These are phyloP conservation scores for Uropsilus gracilis DNA, from an alignment of 2,113 vertebrate genomes.

Conservation along the genomic window DNA sequence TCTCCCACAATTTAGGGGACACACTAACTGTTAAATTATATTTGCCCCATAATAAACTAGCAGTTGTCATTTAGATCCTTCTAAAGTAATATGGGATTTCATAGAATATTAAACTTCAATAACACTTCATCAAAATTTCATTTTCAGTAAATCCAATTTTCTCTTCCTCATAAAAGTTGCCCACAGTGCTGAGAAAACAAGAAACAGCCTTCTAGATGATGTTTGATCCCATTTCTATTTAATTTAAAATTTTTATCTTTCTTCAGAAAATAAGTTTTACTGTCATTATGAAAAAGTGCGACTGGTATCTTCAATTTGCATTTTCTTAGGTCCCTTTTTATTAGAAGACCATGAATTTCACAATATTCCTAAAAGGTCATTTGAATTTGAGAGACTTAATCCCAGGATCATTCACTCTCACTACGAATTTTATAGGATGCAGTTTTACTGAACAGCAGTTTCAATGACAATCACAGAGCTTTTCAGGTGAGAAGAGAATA, in stretches of 20 bases:
- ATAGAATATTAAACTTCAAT: slow-evolving; percentile 46
- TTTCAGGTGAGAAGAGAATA: neutral
- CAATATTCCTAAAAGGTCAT: neutral
- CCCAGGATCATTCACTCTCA: neutral
- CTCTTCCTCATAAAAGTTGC: slow-evolving; percentile 23
- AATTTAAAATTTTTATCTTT: slow-evolving; percentile 41
- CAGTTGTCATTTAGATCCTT: slow-evolving; percentile 27
- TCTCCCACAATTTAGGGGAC: neutral
- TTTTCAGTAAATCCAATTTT: slow-evolving; percentile 57
- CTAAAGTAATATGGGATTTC: slow-evolving; percentile 17
- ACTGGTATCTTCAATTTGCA: neutral
- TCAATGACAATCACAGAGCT: neutral
- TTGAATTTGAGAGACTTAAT: neutral
- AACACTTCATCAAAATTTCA: slow-evolving; percentile 53
- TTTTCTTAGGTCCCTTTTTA: neutral
- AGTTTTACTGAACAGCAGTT: neutral
- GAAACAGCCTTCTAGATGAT: neutral
- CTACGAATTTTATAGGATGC: neutral
- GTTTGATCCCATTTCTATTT: neutral
- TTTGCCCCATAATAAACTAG: neutral
- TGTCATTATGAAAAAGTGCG: neutral
- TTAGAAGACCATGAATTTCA: neutral
- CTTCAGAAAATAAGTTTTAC: neutral
- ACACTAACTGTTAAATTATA: neutral
- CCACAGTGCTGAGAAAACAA: neutral